These are phyloP conservation scores for Argentina silus DNA, from an alignment of 2,797 vertebrate genomes.

Conservation along the genomic window DNA sequence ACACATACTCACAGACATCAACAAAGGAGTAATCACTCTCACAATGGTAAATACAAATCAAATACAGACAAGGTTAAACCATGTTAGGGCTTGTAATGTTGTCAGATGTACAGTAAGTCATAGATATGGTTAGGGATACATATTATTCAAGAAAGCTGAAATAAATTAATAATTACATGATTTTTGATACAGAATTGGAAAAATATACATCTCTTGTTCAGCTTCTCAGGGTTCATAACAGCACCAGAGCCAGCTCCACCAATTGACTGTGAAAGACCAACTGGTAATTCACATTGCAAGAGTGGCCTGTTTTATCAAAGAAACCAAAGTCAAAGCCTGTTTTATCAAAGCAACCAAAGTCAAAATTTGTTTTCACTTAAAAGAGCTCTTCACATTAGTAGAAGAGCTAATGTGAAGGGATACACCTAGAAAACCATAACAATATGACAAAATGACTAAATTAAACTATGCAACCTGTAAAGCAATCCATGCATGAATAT, in stretches of 20 bases:
- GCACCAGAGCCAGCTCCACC: slow-evolving; percentile 30
- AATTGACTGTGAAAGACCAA: slow-evolving; percentile 13
- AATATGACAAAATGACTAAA: not conserved
- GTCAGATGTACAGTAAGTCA: slow-evolving; percentile 43
- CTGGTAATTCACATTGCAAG: not conserved
- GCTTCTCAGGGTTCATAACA: slow-evolving; percentile 17
- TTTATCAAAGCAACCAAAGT: too few species aligned
- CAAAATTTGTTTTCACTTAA: too few species aligned
- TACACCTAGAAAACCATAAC: not conserved
- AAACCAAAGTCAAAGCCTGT: too few species aligned
- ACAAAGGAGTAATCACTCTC: slow-evolving; percentile 30
- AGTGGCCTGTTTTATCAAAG: not conserved
- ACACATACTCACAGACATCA: slow-evolving; percentile 24
- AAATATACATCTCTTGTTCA: not conserved
- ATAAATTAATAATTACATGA: slow-evolving; percentile 1
- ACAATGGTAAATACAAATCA: slow-evolving; percentile 60
- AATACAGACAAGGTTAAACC: slow-evolving; percentile 60
- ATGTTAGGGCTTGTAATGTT: slow-evolving; percentile 16
- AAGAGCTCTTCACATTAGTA: not conserved
- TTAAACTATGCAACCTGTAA: not conserved
- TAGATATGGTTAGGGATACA: slow-evolving; percentile 56
- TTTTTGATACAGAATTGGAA: slow-evolving; percentile 4
- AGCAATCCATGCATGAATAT: slow-evolving; percentile 1
- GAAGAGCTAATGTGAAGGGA: not conserved
- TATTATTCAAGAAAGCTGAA: slow-evolving; percentile 48